Percentiles rank a stretch among this genome's conserved stretches.
Conservation (phyloP, 2,113 vertebrate species). For the Brachypodius melanocephalos region DNA sequence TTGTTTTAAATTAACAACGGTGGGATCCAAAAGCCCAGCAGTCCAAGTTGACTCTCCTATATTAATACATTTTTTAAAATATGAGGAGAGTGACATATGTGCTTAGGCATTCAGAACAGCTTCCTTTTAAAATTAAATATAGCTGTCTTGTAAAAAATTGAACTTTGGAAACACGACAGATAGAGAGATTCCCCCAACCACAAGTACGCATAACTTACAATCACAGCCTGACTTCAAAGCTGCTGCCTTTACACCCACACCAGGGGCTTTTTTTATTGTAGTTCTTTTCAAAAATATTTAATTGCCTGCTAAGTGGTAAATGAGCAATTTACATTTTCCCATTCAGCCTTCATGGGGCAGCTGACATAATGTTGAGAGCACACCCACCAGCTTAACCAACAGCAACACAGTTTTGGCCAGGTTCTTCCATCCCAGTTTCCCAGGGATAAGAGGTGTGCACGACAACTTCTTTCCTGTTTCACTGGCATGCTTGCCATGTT, state of each 20-base stretch:
- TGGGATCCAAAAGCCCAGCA: not conserved
- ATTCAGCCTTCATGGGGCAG: not conserved
- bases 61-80: no score
- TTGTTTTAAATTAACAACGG: not conserved
- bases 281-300: not conserved
- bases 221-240: slow-evolving; percentile 19
- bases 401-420: not conserved
- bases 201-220: not conserved
- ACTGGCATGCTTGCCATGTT: not conserved
- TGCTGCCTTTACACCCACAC: not conserved
- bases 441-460: not conserved
- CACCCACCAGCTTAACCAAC: not conserved
- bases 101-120: not conserved
- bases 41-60: not conserved
- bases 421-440: not conserved
- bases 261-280: not conserved
- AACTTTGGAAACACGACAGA: not conserved
- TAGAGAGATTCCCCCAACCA: not conserved
- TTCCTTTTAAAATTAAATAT: slow-evolving; percentile 8
- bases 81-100: not conserved
- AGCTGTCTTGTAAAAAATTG: not conserved
- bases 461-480: not conserved
- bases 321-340: not conserved
- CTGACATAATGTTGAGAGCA: not conserved
- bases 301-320: not conserved